Base-by-base conservation (phyloP, 2,888 invertebrate genomes). In the Myopa testacea region DNA sequence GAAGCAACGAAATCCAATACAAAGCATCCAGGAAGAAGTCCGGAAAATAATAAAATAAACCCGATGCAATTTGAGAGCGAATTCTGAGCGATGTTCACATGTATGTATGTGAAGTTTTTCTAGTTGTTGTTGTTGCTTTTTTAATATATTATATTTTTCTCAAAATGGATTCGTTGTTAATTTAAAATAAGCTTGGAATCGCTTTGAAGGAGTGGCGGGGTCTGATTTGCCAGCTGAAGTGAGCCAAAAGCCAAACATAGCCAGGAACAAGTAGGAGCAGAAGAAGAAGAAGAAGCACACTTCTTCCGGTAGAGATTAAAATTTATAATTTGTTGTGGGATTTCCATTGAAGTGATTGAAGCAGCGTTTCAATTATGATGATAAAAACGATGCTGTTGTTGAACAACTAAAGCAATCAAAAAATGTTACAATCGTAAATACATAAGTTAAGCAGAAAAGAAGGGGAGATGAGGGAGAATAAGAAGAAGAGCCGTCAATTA, bases 1-100 rank as follows among this genome's bases (percentile, higher is more conserved):
- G 70, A 55, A 55, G 69, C 75, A 68, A 62, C 72, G 60, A 75
- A 68, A 58, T 58, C 55, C 52, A 65, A 79, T 67, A 75, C 77
- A 72, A 79, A 75, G 65, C 50, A 74, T 34, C 14, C 34, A 37
- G 16, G 65, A 37, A 19, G 58, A 58, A 62, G n/a, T 16, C 34
- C 4, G 26, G 16, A 40, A 50, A 38, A 60, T 16, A 38, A n/a
- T 58, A 16, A 7, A 38, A 37, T 26, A 60, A 71, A 38, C 60
- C 16, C 10, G 58, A 60, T 71, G 71, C 71, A 71, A 38, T 58
- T 71, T 58, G 37, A 58, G 37, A 58, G 60, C 38, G 60, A 71
- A 71, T 71, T 71, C n/a, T 58, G n/a, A 58, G 40, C 19, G 19
- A 38, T 16, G 12, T 10, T 45, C 38, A 34, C 26, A 26, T 26